Evolutionary conservation across 2,888 invertebrate genomes (phyloP).

Genomic region (Mesorhabditis sp.): DNA sequence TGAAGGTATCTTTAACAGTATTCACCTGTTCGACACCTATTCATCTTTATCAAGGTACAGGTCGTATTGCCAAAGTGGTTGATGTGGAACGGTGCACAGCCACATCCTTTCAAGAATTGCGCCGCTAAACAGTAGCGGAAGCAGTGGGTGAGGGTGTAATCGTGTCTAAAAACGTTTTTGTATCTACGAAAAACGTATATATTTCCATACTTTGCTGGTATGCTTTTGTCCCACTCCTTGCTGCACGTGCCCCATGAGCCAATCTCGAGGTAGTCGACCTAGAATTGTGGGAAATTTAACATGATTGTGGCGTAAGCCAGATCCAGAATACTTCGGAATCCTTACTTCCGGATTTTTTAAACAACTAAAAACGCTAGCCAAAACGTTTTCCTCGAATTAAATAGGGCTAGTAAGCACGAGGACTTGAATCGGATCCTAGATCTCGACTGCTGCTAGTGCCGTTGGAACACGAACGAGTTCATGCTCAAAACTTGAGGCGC

Average conservation of each 20-base stretch:
- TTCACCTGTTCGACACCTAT: not conserved
- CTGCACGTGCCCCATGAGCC: conserved; percentile 3
- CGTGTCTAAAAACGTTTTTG: not conserved
- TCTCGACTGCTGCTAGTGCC: too few relatives aligned
- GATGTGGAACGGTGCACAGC: not conserved
- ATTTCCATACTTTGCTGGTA: not conserved
- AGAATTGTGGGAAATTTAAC: not conserved
- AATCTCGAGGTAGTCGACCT: conserved; percentile 1
- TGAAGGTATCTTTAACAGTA: too few relatives aligned
- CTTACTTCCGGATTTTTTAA: too few relatives aligned
- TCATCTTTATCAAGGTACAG: not conserved
- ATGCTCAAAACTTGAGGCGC: too few relatives aligned
- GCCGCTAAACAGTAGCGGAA: not conserved
- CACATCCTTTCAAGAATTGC: conserved; percentile 4
- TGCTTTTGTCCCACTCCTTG: not conserved
- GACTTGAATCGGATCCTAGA: too few relatives aligned
- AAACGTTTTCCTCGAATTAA: too few relatives aligned
- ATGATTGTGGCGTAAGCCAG: not conserved
- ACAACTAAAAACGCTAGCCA: too few relatives aligned
- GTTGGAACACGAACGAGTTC: too few relatives aligned
- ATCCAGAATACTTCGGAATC: too few relatives aligned
- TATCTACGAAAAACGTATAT: not conserved
- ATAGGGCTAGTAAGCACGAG: too few relatives aligned
- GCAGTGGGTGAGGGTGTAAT: not conserved
- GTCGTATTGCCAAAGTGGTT: not conserved